Evolutionary conservation across 2,888 invertebrate species (phyloP).

Genomic region (Anoplius nigerrimus): DNA sequence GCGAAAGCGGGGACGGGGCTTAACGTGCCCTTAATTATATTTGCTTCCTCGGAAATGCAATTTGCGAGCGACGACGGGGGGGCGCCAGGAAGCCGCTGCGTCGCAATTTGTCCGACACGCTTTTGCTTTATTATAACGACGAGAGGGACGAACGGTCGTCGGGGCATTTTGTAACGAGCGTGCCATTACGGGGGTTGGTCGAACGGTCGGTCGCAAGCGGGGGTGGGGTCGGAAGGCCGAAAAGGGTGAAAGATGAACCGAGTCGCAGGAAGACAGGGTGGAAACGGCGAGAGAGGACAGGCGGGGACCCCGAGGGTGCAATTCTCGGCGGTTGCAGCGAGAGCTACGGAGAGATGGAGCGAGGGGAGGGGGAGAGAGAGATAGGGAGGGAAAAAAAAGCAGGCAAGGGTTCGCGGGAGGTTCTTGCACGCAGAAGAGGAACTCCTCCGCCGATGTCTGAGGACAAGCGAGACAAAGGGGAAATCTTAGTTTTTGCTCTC

Average conservation of each 20-base stretch:
- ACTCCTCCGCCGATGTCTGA: conserved; percentile 30
- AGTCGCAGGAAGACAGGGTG: background rate
- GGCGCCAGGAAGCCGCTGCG: too few relatives aligned
- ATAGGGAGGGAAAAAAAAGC: background rate
- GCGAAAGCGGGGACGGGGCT: too few relatives aligned
- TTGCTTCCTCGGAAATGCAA: too few relatives aligned
- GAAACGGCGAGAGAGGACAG: background rate
- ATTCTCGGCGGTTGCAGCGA: too few relatives aligned
- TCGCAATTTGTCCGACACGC: conserved; percentile 4
- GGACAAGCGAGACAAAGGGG: conserved; percentile 23
- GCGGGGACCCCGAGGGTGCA: too few relatives aligned
- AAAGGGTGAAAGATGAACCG: background rate
- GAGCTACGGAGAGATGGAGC: background rate
- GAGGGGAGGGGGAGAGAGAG: too few relatives aligned
- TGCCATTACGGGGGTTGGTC: conserved; percentile 1
- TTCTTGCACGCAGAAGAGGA: conserved; percentile 30
- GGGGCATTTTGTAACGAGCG: conserved; percentile 1
- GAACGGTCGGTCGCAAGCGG: too few relatives aligned
- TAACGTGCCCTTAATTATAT: too few relatives aligned
- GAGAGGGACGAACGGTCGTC: conserved; percentile 15
- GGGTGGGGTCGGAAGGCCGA: too few relatives aligned
- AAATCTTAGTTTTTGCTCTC: conserved; percentile 20
- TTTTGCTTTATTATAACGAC: conserved; percentile 12
- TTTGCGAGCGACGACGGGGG: too few relatives aligned
- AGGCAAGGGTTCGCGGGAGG: conserved; percentile 13